A percentile compares a stretch with the other conserved stretches of the same genome.
phyloP scores from a whole-genome alignment of 2,888 invertebrate species.

The Tanypteryx hageni region DNA sequence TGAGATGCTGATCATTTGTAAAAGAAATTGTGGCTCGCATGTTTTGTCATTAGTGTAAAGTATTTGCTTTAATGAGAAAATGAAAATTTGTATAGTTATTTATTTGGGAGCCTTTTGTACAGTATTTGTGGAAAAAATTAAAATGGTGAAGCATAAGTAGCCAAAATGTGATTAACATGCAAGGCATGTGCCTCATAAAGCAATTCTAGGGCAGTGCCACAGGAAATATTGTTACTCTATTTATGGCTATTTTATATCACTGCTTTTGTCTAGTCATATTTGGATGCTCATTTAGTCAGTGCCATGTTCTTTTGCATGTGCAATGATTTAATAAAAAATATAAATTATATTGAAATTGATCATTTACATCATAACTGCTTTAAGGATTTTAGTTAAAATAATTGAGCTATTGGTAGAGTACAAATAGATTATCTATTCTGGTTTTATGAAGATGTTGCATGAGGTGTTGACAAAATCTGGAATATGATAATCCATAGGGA shows the following conservation, averaged over 20 bases:
- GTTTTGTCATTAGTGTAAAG: constrained; percentile 37
- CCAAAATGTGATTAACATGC: constrained; percentile 48
- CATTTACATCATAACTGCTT: not conserved
- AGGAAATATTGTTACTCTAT: constrained; percentile 35
- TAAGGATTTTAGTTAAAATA: no score
- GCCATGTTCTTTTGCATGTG: constrained; percentile 62
- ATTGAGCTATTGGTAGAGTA: no score
- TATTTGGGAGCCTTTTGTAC: constrained; percentile 51
- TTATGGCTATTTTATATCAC: constrained; percentile 54
- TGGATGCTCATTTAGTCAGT: constrained; percentile 16
- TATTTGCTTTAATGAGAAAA: not conserved
- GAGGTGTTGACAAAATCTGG: no score
- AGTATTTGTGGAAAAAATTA: constrained; percentile 18
- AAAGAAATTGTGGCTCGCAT: not conserved
- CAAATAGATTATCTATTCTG: no score
- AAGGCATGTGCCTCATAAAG: constrained; percentile 52
- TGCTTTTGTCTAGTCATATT: constrained; percentile 43
- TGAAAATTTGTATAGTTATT: constrained; percentile 46
- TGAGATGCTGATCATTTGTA: constrained; percentile 26
- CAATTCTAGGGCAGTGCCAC: constrained; percentile 11
- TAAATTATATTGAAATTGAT: not conserved
- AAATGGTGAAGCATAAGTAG: constrained; percentile 22
- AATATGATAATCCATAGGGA: no score
- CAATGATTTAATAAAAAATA: constrained; percentile 49
- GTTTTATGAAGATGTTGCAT: no score